A percentile compares a stretch with the other conserved stretches of the same genome.
These are phyloP conservation scores for Drosophila pruinosa DNA, from an alignment of 1,140 invertebrate species.

Conservation along the genomic window DNA sequence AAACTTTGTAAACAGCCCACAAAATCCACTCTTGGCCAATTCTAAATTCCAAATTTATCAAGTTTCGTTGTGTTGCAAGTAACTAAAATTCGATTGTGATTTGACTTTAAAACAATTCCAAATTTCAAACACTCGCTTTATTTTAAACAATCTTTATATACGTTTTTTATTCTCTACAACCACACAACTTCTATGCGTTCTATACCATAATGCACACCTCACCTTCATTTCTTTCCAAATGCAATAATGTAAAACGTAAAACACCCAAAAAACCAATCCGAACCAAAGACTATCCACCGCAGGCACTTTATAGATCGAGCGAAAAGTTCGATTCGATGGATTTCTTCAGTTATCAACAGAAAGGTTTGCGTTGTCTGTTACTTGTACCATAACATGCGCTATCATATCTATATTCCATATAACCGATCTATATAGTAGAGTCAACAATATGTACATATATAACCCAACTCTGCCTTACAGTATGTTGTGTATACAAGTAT, in stretches of 20 bases:
- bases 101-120: conserved; percentile 2
- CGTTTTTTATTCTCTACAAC: not conserved
- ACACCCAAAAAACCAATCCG: conserved; percentile 3
- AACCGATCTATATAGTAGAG: not conserved
- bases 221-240: conserved; percentile 19
- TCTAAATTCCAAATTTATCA: conserved; percentile 19
- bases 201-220: conserved; percentile 22
- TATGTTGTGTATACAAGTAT: not conserved
- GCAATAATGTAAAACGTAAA: no score
- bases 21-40: conserved; percentile 10
- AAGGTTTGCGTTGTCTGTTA: conserved; percentile 77
- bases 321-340: conserved; percentile 86
- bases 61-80: conserved; percentile 38
- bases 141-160: conserved; percentile 1
- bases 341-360: conserved; percentile 81
- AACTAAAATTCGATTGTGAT: conserved; percentile 37
- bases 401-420: conserved; percentile 6
- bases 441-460: not conserved
- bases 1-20: conserved; percentile 50
- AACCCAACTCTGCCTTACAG: conserved; percentile 4
- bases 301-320: conserved; percentile 86
- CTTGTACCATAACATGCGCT: conserved; percentile 42
- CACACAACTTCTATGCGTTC: conserved; percentile 7
- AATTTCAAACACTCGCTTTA: not conserved
- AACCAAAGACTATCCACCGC: conserved; percentile 81